A percentile compares a stretch with the other conserved stretches of the same genome.
Evolutionary conservation across 2,797 vertebrate species (phyloP).

Genomic region (Danio choprae): DNA sequence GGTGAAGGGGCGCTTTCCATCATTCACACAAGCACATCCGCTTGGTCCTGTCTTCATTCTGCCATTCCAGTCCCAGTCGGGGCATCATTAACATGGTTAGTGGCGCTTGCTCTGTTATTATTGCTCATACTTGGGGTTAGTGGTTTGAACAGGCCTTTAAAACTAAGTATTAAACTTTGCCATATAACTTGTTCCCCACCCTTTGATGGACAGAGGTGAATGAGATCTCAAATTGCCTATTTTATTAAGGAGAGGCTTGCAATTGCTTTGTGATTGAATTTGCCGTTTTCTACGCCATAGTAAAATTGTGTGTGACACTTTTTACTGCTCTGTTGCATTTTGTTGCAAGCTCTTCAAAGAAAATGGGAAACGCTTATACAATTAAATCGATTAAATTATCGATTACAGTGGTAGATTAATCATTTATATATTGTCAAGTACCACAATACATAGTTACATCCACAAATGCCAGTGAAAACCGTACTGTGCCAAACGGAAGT

Average conservation of each 20-base stretch:
- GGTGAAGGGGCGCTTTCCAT: constrained; percentile 21
- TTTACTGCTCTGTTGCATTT: too few relatives aligned
- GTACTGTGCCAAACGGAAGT: too few relatives aligned
- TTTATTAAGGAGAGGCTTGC: background rate
- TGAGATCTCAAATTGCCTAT: constrained; percentile 16
- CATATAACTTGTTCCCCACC: background rate
- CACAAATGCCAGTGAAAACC: too few relatives aligned
- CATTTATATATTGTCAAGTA: too few relatives aligned
- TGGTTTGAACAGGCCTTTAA: constrained; percentile 23
- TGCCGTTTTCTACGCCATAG: background rate
- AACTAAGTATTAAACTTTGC: constrained; percentile 11
- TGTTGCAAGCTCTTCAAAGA: too few relatives aligned
- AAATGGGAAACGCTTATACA: too few relatives aligned
- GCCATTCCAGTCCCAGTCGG: constrained; percentile 2
- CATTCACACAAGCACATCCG: constrained; percentile 9
- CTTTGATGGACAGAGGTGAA: constrained; percentile 4
- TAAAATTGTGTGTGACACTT: too few relatives aligned
- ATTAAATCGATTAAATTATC: too few relatives aligned
- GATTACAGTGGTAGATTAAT: too few relatives aligned
- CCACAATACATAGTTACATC: too few relatives aligned
- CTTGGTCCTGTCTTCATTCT: constrained; percentile 8
- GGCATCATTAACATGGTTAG: constrained; percentile 26
- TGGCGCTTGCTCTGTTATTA: constrained; percentile 13
- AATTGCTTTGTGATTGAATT: constrained; percentile 8
- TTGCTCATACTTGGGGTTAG: background rate